phyloP scores from a whole-genome alignment of 2,888 invertebrate genomes.

The Tortrix viridana region DNA sequence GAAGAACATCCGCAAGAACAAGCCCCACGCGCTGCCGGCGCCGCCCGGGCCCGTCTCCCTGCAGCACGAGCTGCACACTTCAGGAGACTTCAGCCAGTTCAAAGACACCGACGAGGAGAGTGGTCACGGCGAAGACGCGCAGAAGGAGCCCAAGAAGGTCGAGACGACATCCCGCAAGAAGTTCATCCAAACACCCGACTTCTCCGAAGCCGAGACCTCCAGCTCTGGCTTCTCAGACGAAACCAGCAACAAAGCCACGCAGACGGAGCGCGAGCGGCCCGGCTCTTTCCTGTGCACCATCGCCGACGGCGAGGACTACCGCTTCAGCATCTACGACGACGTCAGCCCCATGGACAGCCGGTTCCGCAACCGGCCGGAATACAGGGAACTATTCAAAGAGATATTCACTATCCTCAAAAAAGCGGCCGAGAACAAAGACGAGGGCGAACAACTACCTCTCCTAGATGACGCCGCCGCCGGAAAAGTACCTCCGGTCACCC shows the following conservation, averaged over 20 bases:
- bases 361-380: conserved; percentile 92
- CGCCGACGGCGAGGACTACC: conserved; percentile 93
- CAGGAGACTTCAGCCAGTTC: conserved; percentile 88
- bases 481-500: conserved; percentile 88
- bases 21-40: conserved; percentile 55
- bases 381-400: conserved; percentile 91
- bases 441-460: conserved; percentile 89
- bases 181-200: conserved; percentile 90
- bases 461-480: conserved; percentile 86
- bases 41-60: conserved; percentile 79
- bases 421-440: conserved; percentile 92
- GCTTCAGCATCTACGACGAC: conserved; percentile 93
- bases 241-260: conserved; percentile 92
- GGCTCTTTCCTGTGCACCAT: conserved; percentile 94
- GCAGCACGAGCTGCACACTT: conserved; percentile 90
- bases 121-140: conserved; percentile 83
- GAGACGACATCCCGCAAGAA: conserved; percentile 77
- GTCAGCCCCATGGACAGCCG: conserved; percentile 91
- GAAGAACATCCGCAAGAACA: conserved; percentile 77
- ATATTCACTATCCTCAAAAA: conserved; percentile 93
- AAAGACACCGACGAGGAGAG: conserved; percentile 87
- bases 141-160: conserved; percentile 78
- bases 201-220: conserved; percentile 93
- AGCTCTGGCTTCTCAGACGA: conserved; percentile 94
- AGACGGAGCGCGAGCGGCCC: conserved; percentile 90